Conservation (phyloP, 2,888 invertebrate genomes). For the Lymantria monacha region DNA sequence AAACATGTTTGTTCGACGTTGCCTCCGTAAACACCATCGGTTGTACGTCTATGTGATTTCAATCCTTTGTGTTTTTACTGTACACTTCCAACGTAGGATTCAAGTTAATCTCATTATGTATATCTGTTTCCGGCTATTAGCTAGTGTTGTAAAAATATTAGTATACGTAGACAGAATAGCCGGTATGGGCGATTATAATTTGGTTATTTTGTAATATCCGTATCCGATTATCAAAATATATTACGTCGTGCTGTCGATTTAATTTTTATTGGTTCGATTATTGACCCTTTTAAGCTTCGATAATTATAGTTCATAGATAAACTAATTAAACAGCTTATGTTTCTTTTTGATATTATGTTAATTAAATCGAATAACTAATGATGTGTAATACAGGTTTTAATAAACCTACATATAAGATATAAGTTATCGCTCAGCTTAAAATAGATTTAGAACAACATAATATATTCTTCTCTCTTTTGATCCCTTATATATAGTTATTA, state of each 20-base stretch:
- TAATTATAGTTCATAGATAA: no score
- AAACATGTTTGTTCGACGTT: constrained; percentile 51
- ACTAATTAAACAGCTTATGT: no score
- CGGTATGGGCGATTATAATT: constrained; percentile 18
- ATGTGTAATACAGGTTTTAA: no score
- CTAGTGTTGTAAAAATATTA: constrained; percentile 17
- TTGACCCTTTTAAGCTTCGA: no score
- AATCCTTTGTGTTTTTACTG: constrained; percentile 55
- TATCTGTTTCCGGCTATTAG: constrained; percentile 49
- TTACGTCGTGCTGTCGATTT: not conserved
- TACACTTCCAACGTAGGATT: constrained; percentile 37
- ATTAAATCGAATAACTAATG: no score
- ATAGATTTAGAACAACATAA: no score
- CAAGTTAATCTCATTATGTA: constrained; percentile 57
- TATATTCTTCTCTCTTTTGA: no score
- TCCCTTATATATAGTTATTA: no score
- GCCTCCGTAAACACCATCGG: constrained; percentile 68
- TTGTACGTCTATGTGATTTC: constrained; percentile 59
- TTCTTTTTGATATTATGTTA: no score
- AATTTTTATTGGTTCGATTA: no score
- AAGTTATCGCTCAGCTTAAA: no score
- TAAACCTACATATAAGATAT: no score
- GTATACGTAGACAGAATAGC: constrained; percentile 6
- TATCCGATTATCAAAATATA: constrained; percentile 7
- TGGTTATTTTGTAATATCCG: constrained; percentile 19